phyloP scores from a whole-genome alignment of 2,113 vertebrate genomes.

The Buteo buteo region DNA sequence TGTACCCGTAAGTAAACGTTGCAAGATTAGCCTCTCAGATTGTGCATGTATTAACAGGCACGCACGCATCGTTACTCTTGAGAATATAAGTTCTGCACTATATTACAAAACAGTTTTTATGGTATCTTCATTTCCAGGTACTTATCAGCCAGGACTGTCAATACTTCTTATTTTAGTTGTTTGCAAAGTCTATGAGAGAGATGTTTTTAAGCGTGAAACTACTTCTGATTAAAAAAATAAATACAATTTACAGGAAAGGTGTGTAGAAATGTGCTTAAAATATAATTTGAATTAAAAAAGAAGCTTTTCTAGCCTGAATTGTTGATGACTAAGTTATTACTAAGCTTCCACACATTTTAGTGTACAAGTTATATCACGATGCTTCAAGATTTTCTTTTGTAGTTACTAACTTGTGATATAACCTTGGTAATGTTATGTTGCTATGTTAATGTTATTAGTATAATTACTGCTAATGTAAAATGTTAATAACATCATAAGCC shows the following conservation, averaged over 20 bases:
- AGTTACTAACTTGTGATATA: background rate
- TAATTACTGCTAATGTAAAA: background rate
- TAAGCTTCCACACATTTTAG: background rate
- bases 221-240: background rate
- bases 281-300: background rate
- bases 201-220: background rate
- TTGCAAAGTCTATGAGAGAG: background rate
- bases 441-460: background rate
- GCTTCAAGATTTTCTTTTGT: background rate
- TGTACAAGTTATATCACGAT: background rate
- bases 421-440: background rate
- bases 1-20: background rate
- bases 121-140: background rate
- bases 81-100: background rate
- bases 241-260: background rate
- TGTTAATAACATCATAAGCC: background rate
- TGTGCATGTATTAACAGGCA: background rate
- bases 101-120: background rate
- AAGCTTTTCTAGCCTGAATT: background rate
- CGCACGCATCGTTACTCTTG: rapidly evolving
- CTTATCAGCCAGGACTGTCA: background rate
- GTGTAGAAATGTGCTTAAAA: background rate
- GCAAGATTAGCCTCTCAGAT: background rate
- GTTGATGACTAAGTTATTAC: background rate
- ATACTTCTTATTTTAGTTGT: background rate